phyloP scores from a whole-genome alignment of 1,140 invertebrate genomes.

The Rhynchophorus ferrugineus region DNA sequence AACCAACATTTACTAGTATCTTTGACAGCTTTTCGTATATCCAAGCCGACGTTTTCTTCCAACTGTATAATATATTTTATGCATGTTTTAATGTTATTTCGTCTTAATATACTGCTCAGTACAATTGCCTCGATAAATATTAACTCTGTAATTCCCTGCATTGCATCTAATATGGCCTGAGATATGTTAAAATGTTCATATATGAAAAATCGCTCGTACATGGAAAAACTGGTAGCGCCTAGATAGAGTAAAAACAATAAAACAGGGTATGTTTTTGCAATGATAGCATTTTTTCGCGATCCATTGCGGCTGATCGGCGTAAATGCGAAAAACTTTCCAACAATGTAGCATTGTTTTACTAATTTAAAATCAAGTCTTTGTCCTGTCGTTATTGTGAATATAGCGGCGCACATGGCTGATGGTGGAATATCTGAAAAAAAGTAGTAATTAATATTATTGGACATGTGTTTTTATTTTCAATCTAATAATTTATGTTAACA shows the following conservation, averaged over 20 bases:
- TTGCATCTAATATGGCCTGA: slow-evolving; percentile 8
- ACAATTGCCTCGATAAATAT: slow-evolving; percentile 10
- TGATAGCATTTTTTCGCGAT: not conserved
- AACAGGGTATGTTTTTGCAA: slow-evolving; percentile 3
- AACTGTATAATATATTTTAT: slow-evolving; percentile 1
- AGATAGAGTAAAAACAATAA: slow-evolving; percentile 6
- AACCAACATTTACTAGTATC: not conserved
- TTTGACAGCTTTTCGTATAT: not conserved
- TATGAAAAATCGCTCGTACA: not conserved
- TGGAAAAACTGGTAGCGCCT: slow-evolving; percentile 7
- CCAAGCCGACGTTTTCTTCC: slow-evolving; percentile 5
- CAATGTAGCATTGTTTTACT: not conserved
- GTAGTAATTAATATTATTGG: too few species aligned
- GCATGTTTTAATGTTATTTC: not conserved
- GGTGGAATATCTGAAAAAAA: not conserved
- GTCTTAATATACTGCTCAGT: slow-evolving; percentile 2
- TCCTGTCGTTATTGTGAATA: not conserved
- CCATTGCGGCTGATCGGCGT: not conserved
- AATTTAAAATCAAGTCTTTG: not conserved
- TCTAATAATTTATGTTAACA: too few species aligned
- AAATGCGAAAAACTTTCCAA: not conserved
- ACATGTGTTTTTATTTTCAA: too few species aligned
- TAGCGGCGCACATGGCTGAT: not conserved
- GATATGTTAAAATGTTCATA: slow-evolving; percentile 12
- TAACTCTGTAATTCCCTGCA: slow-evolving; percentile 8